Evolutionary conservation across 2,797 vertebrate species (phyloP).

Genomic region (Gambusia yucatana): DNA sequence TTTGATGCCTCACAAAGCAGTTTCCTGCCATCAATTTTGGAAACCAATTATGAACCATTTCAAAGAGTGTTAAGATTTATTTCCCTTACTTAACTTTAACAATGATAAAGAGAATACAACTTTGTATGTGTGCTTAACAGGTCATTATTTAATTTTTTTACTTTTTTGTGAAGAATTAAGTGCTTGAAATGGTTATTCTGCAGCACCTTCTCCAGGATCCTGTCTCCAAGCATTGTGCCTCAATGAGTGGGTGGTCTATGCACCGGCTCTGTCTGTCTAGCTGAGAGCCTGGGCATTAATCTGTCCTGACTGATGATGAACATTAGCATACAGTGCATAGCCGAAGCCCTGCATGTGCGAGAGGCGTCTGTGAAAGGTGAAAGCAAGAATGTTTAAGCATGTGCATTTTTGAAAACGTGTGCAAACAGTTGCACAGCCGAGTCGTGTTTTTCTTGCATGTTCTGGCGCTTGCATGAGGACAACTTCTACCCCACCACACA

Average conservation of each 20-base stretch:
- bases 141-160: not conserved
- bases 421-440: conserved; percentile 30
- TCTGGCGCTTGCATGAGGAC: conserved; percentile 24
- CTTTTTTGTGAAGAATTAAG: conserved; percentile 26
- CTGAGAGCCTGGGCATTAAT: conserved; percentile 69
- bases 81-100: not conserved
- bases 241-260: conserved; percentile 66
- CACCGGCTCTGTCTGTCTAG: conserved; percentile 54
- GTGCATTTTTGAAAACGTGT: conserved; percentile 37
- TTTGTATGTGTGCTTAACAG: conserved; percentile 6
- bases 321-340: conserved; percentile 73
- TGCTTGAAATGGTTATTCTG: conserved; percentile 36
- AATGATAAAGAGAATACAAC: not conserved
- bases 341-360: conserved; percentile 36
- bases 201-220: conserved; percentile 30
- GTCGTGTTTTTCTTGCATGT: conserved; percentile 38
- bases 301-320: conserved; percentile 73
- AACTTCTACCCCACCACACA: conserved; percentile 34
- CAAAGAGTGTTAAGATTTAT: not conserved
- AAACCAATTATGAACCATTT: not conserved
- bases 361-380: conserved; percentile 36
- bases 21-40: not conserved
- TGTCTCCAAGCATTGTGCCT: conserved; percentile 67
- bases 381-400: conserved; percentile 47
- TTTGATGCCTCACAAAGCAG: not conserved